Conservation (phyloP, 2,888 invertebrate species). For the Orthosia cruda region DNA sequence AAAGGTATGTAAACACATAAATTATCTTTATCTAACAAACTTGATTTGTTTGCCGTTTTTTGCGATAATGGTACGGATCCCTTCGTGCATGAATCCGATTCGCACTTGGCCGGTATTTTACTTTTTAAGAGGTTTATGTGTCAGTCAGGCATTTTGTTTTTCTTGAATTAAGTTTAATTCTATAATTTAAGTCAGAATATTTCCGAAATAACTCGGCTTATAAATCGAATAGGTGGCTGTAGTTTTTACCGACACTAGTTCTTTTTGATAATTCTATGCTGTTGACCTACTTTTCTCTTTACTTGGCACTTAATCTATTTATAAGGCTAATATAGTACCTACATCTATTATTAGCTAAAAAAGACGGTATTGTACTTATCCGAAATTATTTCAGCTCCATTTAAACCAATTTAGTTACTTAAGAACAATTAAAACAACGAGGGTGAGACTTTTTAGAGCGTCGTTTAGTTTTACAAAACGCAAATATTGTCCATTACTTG, state of each 20-base stretch:
- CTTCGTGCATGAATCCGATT: no score
- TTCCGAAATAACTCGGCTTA: neutral
- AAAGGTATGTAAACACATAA: no score
- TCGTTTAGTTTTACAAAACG: constrained; percentile 64
- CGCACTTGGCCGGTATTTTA: no score
- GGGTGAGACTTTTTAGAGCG: constrained; percentile 52
- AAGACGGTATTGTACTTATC: constrained; percentile 8
- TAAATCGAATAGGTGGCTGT: no score
- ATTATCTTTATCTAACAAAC: no score
- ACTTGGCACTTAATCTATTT: neutral
- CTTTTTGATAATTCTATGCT: no score
- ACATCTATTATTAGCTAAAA: neutral
- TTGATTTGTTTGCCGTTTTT: no score
- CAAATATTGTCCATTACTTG: constrained; percentile 68
- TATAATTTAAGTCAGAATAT: neutral
- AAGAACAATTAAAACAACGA: constrained; percentile 52
- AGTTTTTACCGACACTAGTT: no score
- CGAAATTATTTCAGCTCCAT: constrained; percentile 15
- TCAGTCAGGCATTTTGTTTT: no score
- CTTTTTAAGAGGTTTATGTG: no score
- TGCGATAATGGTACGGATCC: no score
- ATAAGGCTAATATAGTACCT: neutral
- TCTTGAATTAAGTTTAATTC: no score
- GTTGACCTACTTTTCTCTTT: neutral
- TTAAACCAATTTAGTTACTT: constrained; percentile 36